Base-by-base conservation (phyloP, 1,140 invertebrate species). In the Drosophila setifemur region DNA sequence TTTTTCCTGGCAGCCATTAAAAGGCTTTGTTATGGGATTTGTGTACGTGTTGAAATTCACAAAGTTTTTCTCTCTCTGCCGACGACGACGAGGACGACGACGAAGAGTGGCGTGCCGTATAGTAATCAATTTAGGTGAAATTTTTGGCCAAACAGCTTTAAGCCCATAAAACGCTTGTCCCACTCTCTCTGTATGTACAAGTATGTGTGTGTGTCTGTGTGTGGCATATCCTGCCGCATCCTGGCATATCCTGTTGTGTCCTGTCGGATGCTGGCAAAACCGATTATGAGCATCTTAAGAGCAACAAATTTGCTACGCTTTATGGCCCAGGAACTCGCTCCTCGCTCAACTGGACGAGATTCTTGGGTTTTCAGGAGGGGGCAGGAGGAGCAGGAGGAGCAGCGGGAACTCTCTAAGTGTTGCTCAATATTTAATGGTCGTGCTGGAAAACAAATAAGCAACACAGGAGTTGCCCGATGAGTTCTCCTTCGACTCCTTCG, bases 11-110 rank as follows among this genome's bases (percentile, higher is more conserved):
- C 58, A 75, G 79, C 75, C 81, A 85, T 85, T 85, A 85, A 86
- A 85, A 81, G 79, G 79, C 81, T 85, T 85, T 86, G 81, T 78
- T 73, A 64, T 79, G 81, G 79, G 81, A 86, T 85, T 85, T 85
- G 81, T 86, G 75, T 86, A 85, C 79, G 79, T 86, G 79, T 85
- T 85, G 79, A 85, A 85, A 81, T 73, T 85, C 81, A 75, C 74
- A 86, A 85, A 75, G 60, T 83, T 78, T 57, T 33, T 49, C 26
- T 35, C 4, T 12, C n/a, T 40, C 42, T 23, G 33, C 23, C 11
- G 8, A n/a, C 31, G 4, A 2, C 31, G n/a, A n/a, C n/a, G n/a
- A 3, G 4, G 0, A 8, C 4, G 26, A 28, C 26, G 11, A 4
- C 31, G n/a, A n/a, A 37, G 40, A 57, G 58, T 61, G 61, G 31